Evolutionary conservation across 2,113 vertebrate species (phyloP).

Genomic region (Colius striatus): DNA sequence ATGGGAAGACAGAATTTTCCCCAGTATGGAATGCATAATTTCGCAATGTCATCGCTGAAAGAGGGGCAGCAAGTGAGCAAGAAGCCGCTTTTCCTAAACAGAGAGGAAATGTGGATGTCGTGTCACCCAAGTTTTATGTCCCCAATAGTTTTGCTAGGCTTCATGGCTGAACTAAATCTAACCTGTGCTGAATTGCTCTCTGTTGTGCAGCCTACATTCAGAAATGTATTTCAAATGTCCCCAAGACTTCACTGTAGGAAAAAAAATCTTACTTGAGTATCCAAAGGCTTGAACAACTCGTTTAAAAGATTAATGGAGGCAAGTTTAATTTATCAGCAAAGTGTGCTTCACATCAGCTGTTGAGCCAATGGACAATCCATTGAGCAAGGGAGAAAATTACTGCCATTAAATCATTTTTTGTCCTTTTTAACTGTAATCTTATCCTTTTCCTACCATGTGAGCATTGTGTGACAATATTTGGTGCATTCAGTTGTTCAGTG

Average conservation of each 20-base stretch:
- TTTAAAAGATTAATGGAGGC: constrained; percentile 18
- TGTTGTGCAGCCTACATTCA: background rate
- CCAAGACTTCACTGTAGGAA: background rate
- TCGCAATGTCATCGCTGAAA: background rate
- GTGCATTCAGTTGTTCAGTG: constrained; percentile 22
- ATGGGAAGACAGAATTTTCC: background rate
- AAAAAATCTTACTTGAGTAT: background rate
- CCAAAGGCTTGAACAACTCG: background rate
- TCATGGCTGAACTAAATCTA: background rate
- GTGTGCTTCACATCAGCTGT: background rate
- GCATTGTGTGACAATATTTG: background rate
- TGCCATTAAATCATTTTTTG: constrained; percentile 4
- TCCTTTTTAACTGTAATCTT: constrained; percentile 20
- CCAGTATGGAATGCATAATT: background rate
- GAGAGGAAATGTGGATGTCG: background rate
- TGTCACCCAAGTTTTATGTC: background rate
- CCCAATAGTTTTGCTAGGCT: background rate
- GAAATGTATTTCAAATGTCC: constrained; percentile 7
- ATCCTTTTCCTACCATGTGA: background rate
- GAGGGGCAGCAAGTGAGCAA: background rate
- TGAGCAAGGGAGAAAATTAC: constrained; percentile 13
- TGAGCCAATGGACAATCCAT: background rate
- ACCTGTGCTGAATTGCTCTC: background rate
- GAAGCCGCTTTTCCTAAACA: background rate
- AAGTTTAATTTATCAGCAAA: constrained; percentile 25